Percentiles rank a stretch among this genome's conserved stretches.
These are phyloP conservation scores for Rhea americana DNA, from an alignment of 2,113 vertebrate species.

Conservation along the genomic window DNA sequence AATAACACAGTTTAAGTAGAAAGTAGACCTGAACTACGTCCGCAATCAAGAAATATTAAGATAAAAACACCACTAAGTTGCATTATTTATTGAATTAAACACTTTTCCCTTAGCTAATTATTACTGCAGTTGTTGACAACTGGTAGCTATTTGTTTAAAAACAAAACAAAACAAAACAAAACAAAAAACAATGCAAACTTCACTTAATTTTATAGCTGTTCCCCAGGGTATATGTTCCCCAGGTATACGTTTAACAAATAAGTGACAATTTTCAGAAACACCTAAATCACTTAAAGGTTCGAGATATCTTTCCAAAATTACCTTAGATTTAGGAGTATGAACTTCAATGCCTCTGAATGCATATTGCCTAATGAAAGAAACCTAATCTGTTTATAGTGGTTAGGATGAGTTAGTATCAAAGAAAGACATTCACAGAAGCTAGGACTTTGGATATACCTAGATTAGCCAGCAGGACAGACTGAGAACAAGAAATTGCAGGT, in stretches of 20 bases:
- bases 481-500: background rate
- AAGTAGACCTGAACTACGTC: background rate
- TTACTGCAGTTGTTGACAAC: background rate
- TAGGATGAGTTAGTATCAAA: background rate
- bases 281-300: background rate
- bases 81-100: background rate
- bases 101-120: background rate
- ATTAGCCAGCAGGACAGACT: background rate
- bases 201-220: background rate
- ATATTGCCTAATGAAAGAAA: background rate
- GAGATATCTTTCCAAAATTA: background rate
- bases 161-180: background rate
- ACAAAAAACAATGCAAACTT: background rate
- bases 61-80: background rate
- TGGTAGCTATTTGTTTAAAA: background rate
- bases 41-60: background rate
- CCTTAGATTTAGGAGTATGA: background rate
- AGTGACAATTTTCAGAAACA: background rate
- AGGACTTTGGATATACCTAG: background rate
- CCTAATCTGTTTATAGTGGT: fast-evolving
- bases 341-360: background rate
- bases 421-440: background rate
- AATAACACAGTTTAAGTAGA: background rate
- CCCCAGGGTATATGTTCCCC: background rate
- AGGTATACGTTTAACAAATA: background rate